phyloP scores from a whole-genome alignment of 2,888 invertebrate genomes.

The Chalcosyrphus nemorum region DNA sequence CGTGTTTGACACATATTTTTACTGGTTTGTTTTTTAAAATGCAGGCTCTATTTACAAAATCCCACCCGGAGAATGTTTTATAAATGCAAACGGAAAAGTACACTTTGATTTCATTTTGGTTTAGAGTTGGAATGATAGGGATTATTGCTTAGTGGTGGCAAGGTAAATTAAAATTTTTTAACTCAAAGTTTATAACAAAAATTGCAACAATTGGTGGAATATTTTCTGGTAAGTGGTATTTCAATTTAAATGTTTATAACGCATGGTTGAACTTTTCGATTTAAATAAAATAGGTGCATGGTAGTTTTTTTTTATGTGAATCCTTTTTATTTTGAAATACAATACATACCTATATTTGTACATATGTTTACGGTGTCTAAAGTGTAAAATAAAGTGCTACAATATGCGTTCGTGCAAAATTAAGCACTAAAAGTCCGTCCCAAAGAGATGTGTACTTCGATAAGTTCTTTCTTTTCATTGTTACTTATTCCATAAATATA shows the following conservation, averaged over 20 bases:
- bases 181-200: background rate
- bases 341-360: too few relatives aligned
- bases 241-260: constrained; percentile 2
- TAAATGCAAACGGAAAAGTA: constrained; percentile 19
- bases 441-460: too few relatives aligned
- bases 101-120: constrained; percentile 24
- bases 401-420: too few relatives aligned
- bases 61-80: constrained; percentile 12
- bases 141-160: background rate
- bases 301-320: background rate
- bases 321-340: background rate
- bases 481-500: too few relatives aligned
- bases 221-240: constrained; percentile 57
- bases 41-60: constrained; percentile 24
- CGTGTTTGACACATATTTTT: constrained; percentile 1
- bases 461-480: too few relatives aligned
- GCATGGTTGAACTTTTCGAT: constrained; percentile 41
- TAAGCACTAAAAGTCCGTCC: too few relatives aligned
- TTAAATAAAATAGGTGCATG: background rate
- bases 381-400: too few relatives aligned
- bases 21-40: background rate
- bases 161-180: background rate
- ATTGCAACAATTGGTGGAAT: constrained; percentile 62
- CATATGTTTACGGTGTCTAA: too few relatives aligned
- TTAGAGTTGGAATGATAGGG: constrained; percentile 19